A percentile compares a stretch with the other conserved stretches of the same genome.
phyloP scores from a whole-genome alignment of 2,888 invertebrate genomes.

The Chrysolina oricalcia region DNA sequence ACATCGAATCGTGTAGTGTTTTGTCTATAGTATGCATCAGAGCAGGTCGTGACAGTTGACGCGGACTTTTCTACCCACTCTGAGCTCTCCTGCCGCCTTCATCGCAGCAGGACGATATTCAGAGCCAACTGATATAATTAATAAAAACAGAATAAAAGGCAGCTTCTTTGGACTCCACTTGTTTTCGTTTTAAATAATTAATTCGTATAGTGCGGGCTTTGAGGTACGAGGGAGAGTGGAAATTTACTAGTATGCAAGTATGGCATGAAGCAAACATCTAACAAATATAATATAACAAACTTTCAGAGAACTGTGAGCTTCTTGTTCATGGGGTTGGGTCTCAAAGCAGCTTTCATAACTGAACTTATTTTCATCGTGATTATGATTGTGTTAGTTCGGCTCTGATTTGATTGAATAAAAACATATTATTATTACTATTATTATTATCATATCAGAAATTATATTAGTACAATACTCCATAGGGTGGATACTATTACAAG shows the following conservation, averaged over 20 bases:
- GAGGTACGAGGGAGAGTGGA: conserved; percentile 12
- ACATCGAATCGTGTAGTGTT: conserved; percentile 50
- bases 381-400: too few species aligned
- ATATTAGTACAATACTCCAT: too few species aligned
- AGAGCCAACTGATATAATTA: conserved; percentile 35
- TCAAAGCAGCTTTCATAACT: too few species aligned
- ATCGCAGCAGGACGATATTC: conserved; percentile 30
- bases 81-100: conserved; percentile 33
- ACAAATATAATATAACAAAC: background rate
- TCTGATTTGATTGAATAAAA: too few species aligned
- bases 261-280: too few species aligned
- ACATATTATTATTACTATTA: too few species aligned
- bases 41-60: conserved; percentile 51
- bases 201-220: conserved; percentile 11
- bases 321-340: too few species aligned
- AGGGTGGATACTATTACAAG: too few species aligned
- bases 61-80: conserved; percentile 44
- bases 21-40: conserved; percentile 49
- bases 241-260: background rate
- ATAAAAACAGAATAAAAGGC: conserved; percentile 36
- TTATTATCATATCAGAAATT: too few species aligned
- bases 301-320: too few species aligned
- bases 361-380: too few species aligned
- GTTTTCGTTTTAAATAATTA: conserved; percentile 34
- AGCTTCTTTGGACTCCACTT: conserved; percentile 23